Base-by-base conservation (phyloP, 2,797 vertebrate species). In the Parambassis ranga region DNA sequence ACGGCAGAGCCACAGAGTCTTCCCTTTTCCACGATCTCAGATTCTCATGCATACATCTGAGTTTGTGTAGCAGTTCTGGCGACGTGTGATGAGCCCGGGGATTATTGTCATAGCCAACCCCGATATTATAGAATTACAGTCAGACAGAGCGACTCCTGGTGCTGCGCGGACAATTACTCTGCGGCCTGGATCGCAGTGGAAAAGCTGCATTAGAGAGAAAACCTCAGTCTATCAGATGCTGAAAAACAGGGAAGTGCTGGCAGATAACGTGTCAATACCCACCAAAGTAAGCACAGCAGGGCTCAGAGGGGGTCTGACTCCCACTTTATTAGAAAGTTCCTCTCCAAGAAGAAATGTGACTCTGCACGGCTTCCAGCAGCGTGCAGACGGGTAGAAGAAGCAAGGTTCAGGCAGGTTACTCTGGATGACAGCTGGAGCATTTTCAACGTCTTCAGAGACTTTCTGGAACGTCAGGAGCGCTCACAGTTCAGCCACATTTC, bases 131-230 rank as follows among this genome's bases (percentile, higher is more conserved):
- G 81, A 83, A 89, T 89, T 89, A 88, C 67, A 86, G 83, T 82
- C 90, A 90, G 88, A 91, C 88, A 84, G 84, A 86, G 83, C 47
- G 88, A 87, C 90, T 91, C 90, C 88, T 82, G 74, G 61, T 79
- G 84, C 85, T 81, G 71, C 62, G 67, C 35, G 76, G 81, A 83
- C 86, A 70, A 89, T 91, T 87, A 89, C 81, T 49, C 86, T 89
- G 88, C 33, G 88, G 88, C 83, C 84, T 85, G 84, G 81, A 86
- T 65, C 61, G 46, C 55, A 14, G 38, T 78, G 81, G 84, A 82
- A 83, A 81, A 65, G 78, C 72, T 71, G 78, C 79, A 82, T 79
- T 78, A 56, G 71, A 55, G 58, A 41, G 47, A 32, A 77, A 84
- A 74, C 76, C 76, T 75, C 79, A 72, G 73, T 71, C 73, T 41